These are phyloP conservation scores for Sebastes variabilis DNA, from an alignment of 2,797 vertebrate species.

Conservation along the genomic window DNA sequence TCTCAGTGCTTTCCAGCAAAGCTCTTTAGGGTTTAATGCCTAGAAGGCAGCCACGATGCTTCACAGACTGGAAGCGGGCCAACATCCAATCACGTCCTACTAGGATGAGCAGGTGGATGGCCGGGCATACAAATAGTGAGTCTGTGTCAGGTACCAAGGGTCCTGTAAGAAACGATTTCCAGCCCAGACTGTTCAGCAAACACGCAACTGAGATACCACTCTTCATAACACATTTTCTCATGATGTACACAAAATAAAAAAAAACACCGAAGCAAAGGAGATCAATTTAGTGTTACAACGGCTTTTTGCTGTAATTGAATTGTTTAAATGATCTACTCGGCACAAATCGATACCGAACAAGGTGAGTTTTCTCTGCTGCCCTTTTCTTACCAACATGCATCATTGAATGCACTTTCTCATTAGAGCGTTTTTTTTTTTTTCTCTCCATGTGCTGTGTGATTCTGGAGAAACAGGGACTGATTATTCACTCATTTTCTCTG, in stretches of 20 bases:
- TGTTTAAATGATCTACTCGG: slow-evolving; percentile 67
- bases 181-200: slow-evolving; percentile 29
- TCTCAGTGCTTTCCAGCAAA: slow-evolving; percentile 72
- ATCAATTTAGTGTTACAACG: slow-evolving; percentile 50
- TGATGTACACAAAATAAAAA: slow-evolving; percentile 48
- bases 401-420: slow-evolving; percentile 53
- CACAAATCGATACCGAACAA: slow-evolving; percentile 65
- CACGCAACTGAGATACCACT: not conserved
- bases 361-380: slow-evolving; percentile 58
- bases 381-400: slow-evolving; percentile 53
- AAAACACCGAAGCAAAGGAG: slow-evolving; percentile 40
- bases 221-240: slow-evolving; percentile 38
- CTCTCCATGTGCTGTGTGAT: slow-evolving; percentile 10
- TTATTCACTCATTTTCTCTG: slow-evolving; percentile 44
- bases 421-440: slow-evolving; percentile 21
- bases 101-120: slow-evolving; percentile 59
- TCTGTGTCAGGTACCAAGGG: slow-evolving; percentile 24
- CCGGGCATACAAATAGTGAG: slow-evolving; percentile 57
- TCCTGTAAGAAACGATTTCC: slow-evolving; percentile 43
- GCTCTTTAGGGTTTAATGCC: slow-evolving; percentile 74
- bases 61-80: slow-evolving; percentile 61
- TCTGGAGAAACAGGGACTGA: slow-evolving; percentile 34
- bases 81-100: slow-evolving; percentile 54
- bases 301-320: slow-evolving; percentile 72
- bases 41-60: slow-evolving; percentile 57